phyloP scores from a whole-genome alignment of 2,113 vertebrate genomes.

The Anguilla rostrata region DNA sequence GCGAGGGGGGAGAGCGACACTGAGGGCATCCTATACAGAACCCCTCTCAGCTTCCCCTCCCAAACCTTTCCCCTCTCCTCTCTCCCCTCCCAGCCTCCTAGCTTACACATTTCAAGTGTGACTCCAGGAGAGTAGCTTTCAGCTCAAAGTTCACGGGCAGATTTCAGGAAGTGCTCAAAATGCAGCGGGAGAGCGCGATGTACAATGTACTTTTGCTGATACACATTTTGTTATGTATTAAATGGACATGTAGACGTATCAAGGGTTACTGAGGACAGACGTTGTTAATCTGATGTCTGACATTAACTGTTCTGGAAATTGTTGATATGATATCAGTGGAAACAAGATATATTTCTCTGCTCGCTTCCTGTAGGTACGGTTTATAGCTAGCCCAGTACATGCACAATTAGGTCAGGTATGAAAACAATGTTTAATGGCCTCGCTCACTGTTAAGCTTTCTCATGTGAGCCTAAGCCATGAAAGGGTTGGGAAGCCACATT shows the following conservation, averaged over 20 bases:
- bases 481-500: conserved; percentile 17
- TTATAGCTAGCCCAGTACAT: conserved; percentile 7
- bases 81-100: conserved; percentile 44
- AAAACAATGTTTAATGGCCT: conserved; percentile 23
- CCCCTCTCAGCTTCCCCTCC: conserved; percentile 28
- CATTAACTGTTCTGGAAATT: conserved; percentile 12
- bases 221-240: background rate
- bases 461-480: background rate
- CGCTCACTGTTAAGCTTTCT: background rate
- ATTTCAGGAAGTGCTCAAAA: background rate
- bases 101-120: background rate
- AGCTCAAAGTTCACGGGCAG: background rate
- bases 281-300: conserved; percentile 8
- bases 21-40: conserved; percentile 47
- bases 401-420: conserved; percentile 13
- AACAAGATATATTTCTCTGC: conserved; percentile 17
- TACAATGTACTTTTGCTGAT: background rate
- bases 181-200: background rate
- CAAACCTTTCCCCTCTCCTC: conserved; percentile 15
- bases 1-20: conserved; percentile 23
- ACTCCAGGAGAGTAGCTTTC: background rate
- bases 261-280: background rate
- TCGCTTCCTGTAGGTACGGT: background rate
- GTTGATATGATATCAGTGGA: background rate
- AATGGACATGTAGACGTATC: background rate